A percentile compares a stretch with the other conserved stretches of the same genome.
Evolutionary conservation across 1,140 invertebrate species (phyloP).

Genomic region (Saccostrea echinata): DNA sequence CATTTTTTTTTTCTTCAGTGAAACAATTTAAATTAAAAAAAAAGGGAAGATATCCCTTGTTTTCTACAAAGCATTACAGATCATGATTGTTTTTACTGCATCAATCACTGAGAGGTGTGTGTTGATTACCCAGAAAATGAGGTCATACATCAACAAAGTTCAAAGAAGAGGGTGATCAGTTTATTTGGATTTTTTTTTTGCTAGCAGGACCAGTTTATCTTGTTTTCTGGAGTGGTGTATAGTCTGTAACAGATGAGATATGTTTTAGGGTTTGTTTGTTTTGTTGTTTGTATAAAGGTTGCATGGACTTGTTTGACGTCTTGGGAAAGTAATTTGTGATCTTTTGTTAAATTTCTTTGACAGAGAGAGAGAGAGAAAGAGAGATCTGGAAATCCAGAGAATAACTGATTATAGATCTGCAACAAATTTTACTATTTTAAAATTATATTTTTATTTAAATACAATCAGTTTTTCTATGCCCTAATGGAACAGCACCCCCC

Average conservation of each 20-base stretch:
- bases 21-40: not conserved
- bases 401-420: too few relatives aligned
- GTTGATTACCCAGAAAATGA: constrained; percentile 37
- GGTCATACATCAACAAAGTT: constrained; percentile 20
- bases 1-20: not conserved
- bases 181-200: not conserved
- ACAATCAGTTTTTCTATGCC: too few relatives aligned
- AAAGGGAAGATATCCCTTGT: not conserved
- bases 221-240: not conserved
- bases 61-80: not conserved
- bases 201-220: not conserved
- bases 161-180: constrained; percentile 8
- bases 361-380: too few relatives aligned
- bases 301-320: not conserved
- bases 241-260: constrained; percentile 10
- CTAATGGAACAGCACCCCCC: not conserved
- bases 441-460: not conserved
- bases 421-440: too few relatives aligned
- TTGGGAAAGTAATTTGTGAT: not conserved
- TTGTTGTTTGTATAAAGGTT: not conserved
- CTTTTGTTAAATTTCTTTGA: not conserved
- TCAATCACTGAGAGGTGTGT: constrained; percentile 7
- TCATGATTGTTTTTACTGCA: constrained; percentile 14
- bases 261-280: not conserved
- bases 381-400: too few relatives aligned